phyloP scores from a whole-genome alignment of 2,797 vertebrate species.

The Anolis apletophallus region DNA sequence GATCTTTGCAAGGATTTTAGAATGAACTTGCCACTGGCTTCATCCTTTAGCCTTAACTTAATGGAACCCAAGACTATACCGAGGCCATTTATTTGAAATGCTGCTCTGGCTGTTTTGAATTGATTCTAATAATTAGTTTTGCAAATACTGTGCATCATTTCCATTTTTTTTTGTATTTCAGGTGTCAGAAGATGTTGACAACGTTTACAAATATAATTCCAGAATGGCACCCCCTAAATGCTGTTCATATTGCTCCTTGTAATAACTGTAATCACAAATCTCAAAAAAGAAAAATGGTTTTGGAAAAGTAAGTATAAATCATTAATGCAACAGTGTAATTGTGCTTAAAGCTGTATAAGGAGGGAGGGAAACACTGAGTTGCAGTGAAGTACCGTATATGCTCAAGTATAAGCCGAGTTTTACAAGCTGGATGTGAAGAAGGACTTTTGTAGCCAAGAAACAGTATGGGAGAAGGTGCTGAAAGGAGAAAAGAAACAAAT shows the following conservation, averaged over 20 bases:
- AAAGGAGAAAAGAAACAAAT: no score
- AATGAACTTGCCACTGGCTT: conserved; percentile 18
- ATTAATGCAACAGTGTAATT: conserved; percentile 21
- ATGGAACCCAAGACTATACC: conserved; percentile 12
- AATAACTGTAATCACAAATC: conserved; percentile 81
- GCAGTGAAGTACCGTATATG: not conserved
- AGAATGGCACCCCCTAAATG: conserved; percentile 90
- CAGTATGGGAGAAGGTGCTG: no score
- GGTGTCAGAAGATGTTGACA: conserved; percentile 83
- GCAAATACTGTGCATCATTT: not conserved
- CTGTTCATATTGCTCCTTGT: conserved; percentile 84
- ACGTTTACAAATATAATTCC: conserved; percentile 86
- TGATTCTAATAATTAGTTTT: not conserved
- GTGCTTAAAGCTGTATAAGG: not conserved
- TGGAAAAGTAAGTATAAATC: conserved; percentile 84
- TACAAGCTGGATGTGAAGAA: no score
- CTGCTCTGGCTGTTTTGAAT: not conserved
- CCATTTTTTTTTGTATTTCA: conserved; percentile 66
- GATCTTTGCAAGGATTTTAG: conserved; percentile 33
- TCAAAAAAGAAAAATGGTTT: conserved; percentile 85
- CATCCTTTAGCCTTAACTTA: not conserved
- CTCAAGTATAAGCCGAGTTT: no score
- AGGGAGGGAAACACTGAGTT: not conserved
- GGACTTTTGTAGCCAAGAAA: no score
- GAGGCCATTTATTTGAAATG: not conserved